These are phyloP conservation scores for Protodeltote pygarga DNA, from an alignment of 2,888 invertebrate species.

Conservation along the genomic window DNA sequence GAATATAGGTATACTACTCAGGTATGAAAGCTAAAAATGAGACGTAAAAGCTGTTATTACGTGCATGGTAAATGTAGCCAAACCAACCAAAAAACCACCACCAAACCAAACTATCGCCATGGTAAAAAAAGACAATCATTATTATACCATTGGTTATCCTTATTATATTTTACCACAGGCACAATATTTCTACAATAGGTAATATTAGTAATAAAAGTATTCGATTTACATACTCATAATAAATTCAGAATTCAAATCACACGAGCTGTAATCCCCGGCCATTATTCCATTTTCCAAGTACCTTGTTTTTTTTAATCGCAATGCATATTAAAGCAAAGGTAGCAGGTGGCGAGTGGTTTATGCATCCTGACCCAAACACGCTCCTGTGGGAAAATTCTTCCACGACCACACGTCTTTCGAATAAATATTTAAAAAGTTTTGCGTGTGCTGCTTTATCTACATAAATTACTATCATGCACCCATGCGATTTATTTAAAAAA, in stretches of 20 bases:
- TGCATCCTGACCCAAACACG: slow-evolving; percentile 60
- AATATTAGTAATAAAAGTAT: too few relatives aligned
- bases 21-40: too few relatives aligned
- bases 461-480: slow-evolving; percentile 17
- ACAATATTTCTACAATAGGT: too few relatives aligned
- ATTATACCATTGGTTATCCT: too few relatives aligned
- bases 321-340: slow-evolving; percentile 22
- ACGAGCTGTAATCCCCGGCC: slow-evolving; percentile 35
- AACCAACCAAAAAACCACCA: too few relatives aligned
- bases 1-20: too few relatives aligned
- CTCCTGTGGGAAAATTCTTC: slow-evolving; percentile 60
- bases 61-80: too few relatives aligned
- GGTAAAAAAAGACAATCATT: too few relatives aligned
- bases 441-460: background rate
- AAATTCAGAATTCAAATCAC: slow-evolving; percentile 45
- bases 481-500: too few relatives aligned
- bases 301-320: slow-evolving; percentile 46
- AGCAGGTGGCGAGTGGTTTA: slow-evolving; percentile 65
- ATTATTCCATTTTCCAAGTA: slow-evolving; percentile 51
- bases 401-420: slow-evolving; percentile 28
- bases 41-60: too few relatives aligned
- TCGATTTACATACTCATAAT: slow-evolving; percentile 29
- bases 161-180: too few relatives aligned
- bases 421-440: slow-evolving; percentile 28
- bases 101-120: too few relatives aligned